Base-by-base conservation (phyloP, 2,113 vertebrate species). In the Charina bottae region DNA sequence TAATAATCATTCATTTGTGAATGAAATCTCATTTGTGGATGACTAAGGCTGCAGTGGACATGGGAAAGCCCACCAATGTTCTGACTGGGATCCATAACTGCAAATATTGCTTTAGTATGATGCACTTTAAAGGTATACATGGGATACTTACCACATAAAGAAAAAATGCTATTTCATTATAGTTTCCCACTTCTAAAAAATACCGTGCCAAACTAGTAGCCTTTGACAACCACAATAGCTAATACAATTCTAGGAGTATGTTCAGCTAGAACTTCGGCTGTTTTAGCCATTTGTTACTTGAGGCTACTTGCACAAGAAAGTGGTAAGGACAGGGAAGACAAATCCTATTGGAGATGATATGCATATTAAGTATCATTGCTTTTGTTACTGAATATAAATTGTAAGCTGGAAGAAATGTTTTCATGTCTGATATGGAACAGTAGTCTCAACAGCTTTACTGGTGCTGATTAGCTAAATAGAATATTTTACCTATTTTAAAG, bases 341-440 rank as follows among this genome's bases (percentile, higher is more conserved):
- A 90, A 33, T 72, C 86, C 59, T 85, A 87, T 0, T 9, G 49
- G 91, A 33, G 87, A 10, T 87, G 10, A 23, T 89, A 78, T 55
- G 72, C 24, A 59, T 6, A 86, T 56, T 89, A 92, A 95, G 72
- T 42, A 53, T 53, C 56, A 87, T 8, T 93, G 55, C 58, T 86
- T 89, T 92, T 93, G 6, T 86, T n/a, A 92, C 62, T 53, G 90
- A 8, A 24, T 92, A 3, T 59, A 93, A 89, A 1, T 93, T 83
- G 55, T 90, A 58, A 93, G 56, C n/a, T 90, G 17, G 58, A 89
- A 84, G 15, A 93, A 95, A 95, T 94, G 17, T 0, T 89, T n/a
- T 85, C 11, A 92, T 89, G 23, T 91, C 72, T 92, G 37, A 68
- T 42, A 93, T 55, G 85, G 2, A 93, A 94, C 0, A 62, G 28